These are phyloP conservation scores for Centropristis striata DNA, from an alignment of 2,113 vertebrate genomes.

Conservation along the genomic window DNA sequence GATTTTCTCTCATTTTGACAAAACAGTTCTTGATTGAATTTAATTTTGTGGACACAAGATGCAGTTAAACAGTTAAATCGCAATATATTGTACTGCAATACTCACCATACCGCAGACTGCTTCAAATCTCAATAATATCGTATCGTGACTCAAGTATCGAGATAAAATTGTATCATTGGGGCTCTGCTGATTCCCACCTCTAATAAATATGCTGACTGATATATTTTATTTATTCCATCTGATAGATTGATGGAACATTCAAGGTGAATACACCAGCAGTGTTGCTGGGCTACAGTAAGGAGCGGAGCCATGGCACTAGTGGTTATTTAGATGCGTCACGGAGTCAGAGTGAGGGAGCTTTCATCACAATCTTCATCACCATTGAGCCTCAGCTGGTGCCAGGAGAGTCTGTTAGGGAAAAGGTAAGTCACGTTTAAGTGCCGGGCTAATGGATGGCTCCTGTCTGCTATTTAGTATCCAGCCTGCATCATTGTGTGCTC, in stretches of 20 bases:
- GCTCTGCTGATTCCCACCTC: too few species aligned
- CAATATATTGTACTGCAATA: too few species aligned
- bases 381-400: slow-evolving; percentile 95
- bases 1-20: too few species aligned
- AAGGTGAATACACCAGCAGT: slow-evolving; percentile 93
- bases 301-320: slow-evolving; percentile 82
- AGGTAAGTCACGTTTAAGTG: slow-evolving; percentile 81
- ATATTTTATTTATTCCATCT: neutral
- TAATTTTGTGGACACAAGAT: too few species aligned
- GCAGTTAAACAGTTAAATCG: too few species aligned
- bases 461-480: neutral
- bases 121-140: too few species aligned
- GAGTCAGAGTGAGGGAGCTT: slow-evolving; percentile 90
- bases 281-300: slow-evolving; percentile 95
- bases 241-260: slow-evolving; percentile 96
- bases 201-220: neutral
- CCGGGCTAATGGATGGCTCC: neutral
- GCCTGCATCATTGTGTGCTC: neutral
- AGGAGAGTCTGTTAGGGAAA: slow-evolving; percentile 92
- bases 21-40: too few species aligned
- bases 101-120: too few species aligned
- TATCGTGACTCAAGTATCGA: too few species aligned
- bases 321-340: slow-evolving; percentile 86
- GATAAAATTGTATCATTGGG: too few species aligned
- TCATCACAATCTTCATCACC: slow-evolving; percentile 95